A percentile compares a stretch with the other conserved stretches of the same genome.
Evolutionary conservation across 1,140 invertebrate species (phyloP).

Genomic region (Zelostemma sp.): DNA sequence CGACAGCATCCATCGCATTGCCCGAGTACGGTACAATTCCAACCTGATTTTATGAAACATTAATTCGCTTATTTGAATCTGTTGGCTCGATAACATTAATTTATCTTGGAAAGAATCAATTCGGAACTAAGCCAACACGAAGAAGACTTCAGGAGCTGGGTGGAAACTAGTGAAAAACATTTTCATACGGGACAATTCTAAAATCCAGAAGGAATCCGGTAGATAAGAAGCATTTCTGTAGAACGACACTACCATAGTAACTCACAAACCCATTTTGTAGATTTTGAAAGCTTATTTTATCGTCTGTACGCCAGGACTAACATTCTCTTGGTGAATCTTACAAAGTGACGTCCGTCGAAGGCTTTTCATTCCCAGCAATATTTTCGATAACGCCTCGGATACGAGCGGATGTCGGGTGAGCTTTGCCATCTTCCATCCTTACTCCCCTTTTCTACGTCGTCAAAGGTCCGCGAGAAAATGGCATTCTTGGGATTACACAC

Average conservation of each 20-base stretch:
- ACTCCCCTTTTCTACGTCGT: not conserved
- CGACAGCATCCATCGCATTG: no score
- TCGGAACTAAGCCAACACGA: no score
- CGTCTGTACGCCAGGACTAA: slow-evolving; percentile 23
- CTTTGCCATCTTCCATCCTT: slow-evolving; percentile 9
- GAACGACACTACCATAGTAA: not conserved
- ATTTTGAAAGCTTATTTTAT: slow-evolving; percentile 7
- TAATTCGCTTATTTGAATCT: no score
- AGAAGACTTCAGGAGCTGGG: no score
- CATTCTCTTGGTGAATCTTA: slow-evolving; percentile 21
- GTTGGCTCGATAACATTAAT: no score
- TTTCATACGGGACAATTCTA: not conserved
- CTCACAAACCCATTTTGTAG: not conserved
- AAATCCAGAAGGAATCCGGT: not conserved
- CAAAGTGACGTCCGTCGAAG: slow-evolving; percentile 32
- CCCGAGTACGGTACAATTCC: no score
- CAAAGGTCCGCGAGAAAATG: slow-evolving; percentile 34
- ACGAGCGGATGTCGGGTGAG: slow-evolving; percentile 24
- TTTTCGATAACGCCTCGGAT: slow-evolving; percentile 50
- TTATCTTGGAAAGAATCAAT: no score
- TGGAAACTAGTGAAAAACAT: not conserved
- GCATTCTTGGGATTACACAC: slow-evolving; percentile 33
- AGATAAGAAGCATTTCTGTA: slow-evolving; percentile 1
- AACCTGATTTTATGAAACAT: no score
- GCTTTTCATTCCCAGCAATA: slow-evolving; percentile 43